These are phyloP conservation scores for Ectropis crepuscularia DNA, from an alignment of 2,888 invertebrate species.

Conservation along the genomic window DNA sequence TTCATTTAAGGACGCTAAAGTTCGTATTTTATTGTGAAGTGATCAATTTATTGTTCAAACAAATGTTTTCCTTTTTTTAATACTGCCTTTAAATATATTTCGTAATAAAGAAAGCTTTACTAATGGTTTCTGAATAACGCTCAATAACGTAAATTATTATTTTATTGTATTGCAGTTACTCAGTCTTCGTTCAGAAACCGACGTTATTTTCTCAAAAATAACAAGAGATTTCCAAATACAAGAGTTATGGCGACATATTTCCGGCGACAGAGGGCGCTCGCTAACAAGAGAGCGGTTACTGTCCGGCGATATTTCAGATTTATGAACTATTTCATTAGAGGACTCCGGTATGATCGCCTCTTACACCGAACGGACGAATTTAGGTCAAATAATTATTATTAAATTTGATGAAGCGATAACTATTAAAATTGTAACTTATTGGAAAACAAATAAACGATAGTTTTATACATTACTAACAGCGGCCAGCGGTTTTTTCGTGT, in stretches of 20 bases:
- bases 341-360: conserved; percentile 40
- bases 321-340: conserved; percentile 64
- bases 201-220: conserved; percentile 24
- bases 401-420: background rate
- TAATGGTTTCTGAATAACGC: no score
- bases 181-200: conserved; percentile 7
- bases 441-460: no score
- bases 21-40: no score
- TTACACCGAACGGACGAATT: conserved; percentile 36
- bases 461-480: no score
- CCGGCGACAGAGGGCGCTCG: conserved; percentile 17
- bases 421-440: background rate
- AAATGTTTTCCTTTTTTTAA: no score
- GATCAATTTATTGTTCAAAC: no score
- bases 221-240: conserved; percentile 30
- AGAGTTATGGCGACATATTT: conserved; percentile 39
- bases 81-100: no score
- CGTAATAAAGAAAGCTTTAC: no score
- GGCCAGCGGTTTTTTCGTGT: no score
- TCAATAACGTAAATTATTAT: background rate
- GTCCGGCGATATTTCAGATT: conserved; percentile 59
- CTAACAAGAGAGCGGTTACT: conserved; percentile 43
- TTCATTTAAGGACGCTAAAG: no score
- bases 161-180: conserved; percentile 2
- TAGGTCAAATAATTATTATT: background rate